These are phyloP conservation scores for Craniophora ligustri DNA, from an alignment of 2,888 invertebrate genomes.

Conservation along the genomic window DNA sequence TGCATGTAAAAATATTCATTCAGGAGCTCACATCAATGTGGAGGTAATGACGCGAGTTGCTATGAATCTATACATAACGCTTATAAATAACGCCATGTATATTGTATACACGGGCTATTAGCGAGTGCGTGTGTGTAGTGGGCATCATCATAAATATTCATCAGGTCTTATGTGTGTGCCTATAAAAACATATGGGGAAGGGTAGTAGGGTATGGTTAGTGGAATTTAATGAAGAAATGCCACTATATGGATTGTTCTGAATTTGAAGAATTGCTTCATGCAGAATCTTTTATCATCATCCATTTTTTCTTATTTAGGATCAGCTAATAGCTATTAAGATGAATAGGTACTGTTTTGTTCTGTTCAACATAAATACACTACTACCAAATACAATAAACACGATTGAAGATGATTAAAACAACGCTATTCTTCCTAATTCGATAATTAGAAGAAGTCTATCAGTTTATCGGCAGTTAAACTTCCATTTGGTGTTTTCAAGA, in stretches of 20 bases:
- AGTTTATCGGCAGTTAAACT: no score
- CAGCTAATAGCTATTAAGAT: no score
- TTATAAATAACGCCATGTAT: slow-evolving; percentile 66
- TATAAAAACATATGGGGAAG: slow-evolving; percentile 63
- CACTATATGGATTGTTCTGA: neutral
- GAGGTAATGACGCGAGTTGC: slow-evolving; percentile 79
- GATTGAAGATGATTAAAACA: no score
- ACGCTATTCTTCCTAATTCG: no score
- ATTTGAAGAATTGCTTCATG: neutral
- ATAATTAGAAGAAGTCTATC: no score
- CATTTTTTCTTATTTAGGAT: no score
- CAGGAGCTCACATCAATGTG: slow-evolving; percentile 66
- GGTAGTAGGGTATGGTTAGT: slow-evolving; percentile 17
- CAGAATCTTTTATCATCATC: neutral
- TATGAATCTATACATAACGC: slow-evolving; percentile 65
- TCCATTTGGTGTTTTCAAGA: no score
- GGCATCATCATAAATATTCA: slow-evolving; percentile 75
- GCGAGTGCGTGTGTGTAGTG: slow-evolving; percentile 54
- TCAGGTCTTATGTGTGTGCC: slow-evolving; percentile 69
- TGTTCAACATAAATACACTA: no score
- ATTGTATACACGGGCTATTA: slow-evolving; percentile 69
- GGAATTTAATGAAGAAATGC: slow-evolving; percentile 33
- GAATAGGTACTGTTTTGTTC: no score
- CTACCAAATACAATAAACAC: no score
- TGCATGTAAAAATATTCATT: slow-evolving; percentile 60